Evolutionary conservation across 2,113 vertebrate species (phyloP).

Genomic region (Oreochromis spilurus): DNA sequence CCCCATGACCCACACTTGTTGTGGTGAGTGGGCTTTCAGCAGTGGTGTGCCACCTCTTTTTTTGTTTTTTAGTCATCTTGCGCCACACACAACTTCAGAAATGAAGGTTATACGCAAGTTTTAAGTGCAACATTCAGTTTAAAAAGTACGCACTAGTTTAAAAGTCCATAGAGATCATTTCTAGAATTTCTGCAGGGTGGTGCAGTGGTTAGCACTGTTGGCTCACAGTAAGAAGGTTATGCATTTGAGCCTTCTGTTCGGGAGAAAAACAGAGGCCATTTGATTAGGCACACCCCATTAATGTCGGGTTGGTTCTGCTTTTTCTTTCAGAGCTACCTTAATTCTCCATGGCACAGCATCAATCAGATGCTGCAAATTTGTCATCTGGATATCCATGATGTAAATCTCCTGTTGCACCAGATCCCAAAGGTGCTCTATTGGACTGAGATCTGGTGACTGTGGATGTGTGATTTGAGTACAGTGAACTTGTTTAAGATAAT

Average conservation of each 20-base stretch:
- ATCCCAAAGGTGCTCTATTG: neutral
- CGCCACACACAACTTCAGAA: neutral
- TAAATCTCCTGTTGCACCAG: neutral
- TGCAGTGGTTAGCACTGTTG: neutral
- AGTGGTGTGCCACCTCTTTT: neutral
- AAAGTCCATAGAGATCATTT: neutral
- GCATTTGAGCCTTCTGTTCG: neutral
- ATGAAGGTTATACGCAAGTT: neutral
- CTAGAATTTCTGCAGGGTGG: fast-evolving
- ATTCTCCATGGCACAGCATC: neutral
- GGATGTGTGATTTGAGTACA: neutral
- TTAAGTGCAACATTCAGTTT: neutral
- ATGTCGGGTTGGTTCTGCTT: neutral
- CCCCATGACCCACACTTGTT: neutral
- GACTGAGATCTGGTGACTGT: neutral
- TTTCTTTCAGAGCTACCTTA: neutral
- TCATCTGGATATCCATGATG: neutral
- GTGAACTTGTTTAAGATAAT: neutral
- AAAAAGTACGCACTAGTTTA: neutral
- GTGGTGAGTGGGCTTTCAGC: neutral
- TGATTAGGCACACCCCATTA: neutral
- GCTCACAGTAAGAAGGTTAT: neutral
- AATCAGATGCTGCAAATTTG: neutral
- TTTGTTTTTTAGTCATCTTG: neutral
- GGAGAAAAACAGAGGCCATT: neutral